These are phyloP conservation scores for Apotomis betuletana DNA, from an alignment of 2,888 invertebrate species.

Conservation along the genomic window DNA sequence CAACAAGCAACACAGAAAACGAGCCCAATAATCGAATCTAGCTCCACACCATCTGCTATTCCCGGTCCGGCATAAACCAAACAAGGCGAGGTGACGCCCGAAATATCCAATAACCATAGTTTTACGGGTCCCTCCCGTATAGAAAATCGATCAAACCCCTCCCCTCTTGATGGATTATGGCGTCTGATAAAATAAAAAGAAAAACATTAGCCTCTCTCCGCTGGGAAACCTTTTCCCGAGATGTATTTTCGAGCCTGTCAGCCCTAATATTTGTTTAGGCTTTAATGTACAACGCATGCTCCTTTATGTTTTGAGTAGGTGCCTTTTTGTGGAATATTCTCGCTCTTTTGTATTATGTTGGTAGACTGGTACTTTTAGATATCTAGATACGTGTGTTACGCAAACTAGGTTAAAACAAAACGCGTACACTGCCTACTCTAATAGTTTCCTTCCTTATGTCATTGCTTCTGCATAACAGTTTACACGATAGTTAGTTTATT, in stretches of 20 bases:
- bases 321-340: slow-evolving; percentile 43
- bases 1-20: slow-evolving; percentile 25
- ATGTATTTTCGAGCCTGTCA: slow-evolving; percentile 67
- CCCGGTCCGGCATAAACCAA: slow-evolving; percentile 60
- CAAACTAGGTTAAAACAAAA: too few species aligned
- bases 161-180: slow-evolving; percentile 75
- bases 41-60: slow-evolving; percentile 49
- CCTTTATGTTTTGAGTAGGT: slow-evolving; percentile 28
- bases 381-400: too few species aligned
- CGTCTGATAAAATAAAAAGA: slow-evolving; percentile 77
- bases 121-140: slow-evolving; percentile 67
- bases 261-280: slow-evolving; percentile 62
- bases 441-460: too few species aligned
- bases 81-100: slow-evolving; percentile 64
- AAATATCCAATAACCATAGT: slow-evolving; percentile 81
- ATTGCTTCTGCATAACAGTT: too few species aligned
- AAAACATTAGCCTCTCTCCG: slow-evolving; percentile 74
- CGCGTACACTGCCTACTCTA: too few species aligned
- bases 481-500: too few species aligned
- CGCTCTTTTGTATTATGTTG: too few species aligned
- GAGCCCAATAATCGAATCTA: slow-evolving; percentile 10
- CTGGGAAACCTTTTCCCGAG: slow-evolving; percentile 65
- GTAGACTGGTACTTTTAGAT: too few species aligned
- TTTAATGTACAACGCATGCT: slow-evolving; percentile 41
- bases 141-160: slow-evolving; percentile 72